These are phyloP conservation scores for Aegithalos caudatus DNA, from an alignment of 2,113 vertebrate genomes.

Conservation along the genomic window DNA sequence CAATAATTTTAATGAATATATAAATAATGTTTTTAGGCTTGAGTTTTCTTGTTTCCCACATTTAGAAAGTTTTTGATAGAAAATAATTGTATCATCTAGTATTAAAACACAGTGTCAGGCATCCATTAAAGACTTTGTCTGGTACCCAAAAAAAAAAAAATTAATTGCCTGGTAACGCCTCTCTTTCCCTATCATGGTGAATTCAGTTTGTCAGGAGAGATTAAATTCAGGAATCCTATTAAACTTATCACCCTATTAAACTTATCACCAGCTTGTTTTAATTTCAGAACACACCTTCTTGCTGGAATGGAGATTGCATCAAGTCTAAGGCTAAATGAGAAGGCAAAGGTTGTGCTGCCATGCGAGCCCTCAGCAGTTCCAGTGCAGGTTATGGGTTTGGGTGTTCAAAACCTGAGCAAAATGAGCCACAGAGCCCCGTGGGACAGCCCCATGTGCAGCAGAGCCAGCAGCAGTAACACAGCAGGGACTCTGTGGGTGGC, in stretches of 20 bases:
- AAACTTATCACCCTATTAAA: neutral
- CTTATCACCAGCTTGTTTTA: neutral
- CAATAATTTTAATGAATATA: neutral
- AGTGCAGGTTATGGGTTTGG: neutral
- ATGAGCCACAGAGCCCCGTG: neutral
- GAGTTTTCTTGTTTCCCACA: neutral
- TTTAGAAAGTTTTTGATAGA: neutral
- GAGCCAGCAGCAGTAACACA: neutral
- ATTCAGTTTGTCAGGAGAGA: conserved; percentile 10
- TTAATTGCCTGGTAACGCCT: neutral
- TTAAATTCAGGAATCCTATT: conserved; percentile 2
- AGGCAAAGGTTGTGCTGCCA: neutral
- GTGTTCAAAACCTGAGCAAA: neutral
- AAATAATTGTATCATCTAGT: neutral
- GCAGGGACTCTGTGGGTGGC: neutral
- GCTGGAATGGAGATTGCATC: neutral
- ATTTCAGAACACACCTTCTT: neutral
- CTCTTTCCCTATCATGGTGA: neutral
- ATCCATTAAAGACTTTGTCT: neutral
- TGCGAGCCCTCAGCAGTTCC: neutral
- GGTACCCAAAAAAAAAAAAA: neutral
- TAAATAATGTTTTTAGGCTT: neutral
- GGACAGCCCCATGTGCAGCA: neutral
- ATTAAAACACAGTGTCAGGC: neutral
- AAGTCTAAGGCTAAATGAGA: neutral